Conservation (phyloP, 2,113 vertebrate genomes). For the Gracilinanus agilis region DNA sequence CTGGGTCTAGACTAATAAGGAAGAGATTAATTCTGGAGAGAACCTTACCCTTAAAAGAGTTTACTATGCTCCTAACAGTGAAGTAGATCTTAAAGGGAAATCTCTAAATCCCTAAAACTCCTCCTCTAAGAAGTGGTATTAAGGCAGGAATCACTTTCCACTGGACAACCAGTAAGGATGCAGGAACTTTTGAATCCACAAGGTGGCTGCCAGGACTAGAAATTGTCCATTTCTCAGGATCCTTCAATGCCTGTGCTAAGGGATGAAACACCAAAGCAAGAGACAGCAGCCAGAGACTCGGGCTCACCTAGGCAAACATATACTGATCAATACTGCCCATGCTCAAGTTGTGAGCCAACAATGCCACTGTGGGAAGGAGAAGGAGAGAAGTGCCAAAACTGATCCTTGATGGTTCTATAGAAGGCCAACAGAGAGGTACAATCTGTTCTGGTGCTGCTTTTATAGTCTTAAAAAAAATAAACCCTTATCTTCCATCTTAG, state of each 20-base stretch:
- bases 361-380: not conserved
- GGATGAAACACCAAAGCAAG: not conserved
- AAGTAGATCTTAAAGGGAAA: too few species aligned
- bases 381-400: not conserved
- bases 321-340: not conserved
- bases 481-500: too few species aligned
- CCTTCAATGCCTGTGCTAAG: not conserved
- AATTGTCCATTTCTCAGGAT: not conserved
- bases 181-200: not conserved
- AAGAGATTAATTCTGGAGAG: not conserved
- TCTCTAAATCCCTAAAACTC: too few species aligned
- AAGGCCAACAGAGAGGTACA: not conserved
- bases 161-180: not conserved
- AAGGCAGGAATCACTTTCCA: not conserved
- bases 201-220: not conserved
- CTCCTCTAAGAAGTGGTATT: not conserved
- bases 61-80: too few species aligned
- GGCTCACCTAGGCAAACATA: not conserved
- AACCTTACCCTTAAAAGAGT: too few species aligned
- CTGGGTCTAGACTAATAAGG: too few species aligned
- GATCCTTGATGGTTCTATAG: not conserved
- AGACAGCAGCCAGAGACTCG: not conserved
- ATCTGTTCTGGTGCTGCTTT: not conserved
- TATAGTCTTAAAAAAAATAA: too few species aligned
- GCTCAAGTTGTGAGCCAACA: not conserved